phyloP scores from a whole-genome alignment of 2,888 invertebrate species.

The Drosophila algonquin region DNA sequence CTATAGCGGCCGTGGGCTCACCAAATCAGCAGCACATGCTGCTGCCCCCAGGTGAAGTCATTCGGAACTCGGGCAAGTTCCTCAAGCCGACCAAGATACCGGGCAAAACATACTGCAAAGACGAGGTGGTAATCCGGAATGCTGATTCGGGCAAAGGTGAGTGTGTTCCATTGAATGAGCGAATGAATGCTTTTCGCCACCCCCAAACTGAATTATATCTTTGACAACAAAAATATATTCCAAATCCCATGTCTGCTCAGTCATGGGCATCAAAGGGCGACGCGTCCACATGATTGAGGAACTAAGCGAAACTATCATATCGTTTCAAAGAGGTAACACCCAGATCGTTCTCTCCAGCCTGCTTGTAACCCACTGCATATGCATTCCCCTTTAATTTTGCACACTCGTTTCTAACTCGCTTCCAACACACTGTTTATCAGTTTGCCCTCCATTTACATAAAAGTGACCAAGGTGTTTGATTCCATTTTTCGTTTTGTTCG shows the following conservation, averaged over 20 bases:
- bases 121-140: constrained; percentile 97
- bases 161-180: constrained; percentile 1
- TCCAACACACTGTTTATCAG: no score
- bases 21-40: constrained; percentile 84
- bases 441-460: constrained; percentile 3
- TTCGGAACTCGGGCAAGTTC: constrained; percentile 95
- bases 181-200: no score
- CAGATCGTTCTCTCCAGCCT: constrained; percentile 7
- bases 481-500: neutral
- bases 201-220: constrained; percentile 7
- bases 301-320: constrained; percentile 98
- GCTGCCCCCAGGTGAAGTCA: constrained; percentile 92
- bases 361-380: constrained; percentile 2
- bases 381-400: constrained; percentile 1
- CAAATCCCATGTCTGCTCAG: constrained; percentile 84
- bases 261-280: constrained; percentile 99
- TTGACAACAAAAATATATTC: constrained; percentile 5
- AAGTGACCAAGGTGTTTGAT: constrained; percentile 1
- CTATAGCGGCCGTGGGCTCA: constrained; percentile 81
- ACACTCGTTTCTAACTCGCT: neutral
- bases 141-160: constrained; percentile 98
- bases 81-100: constrained; percentile 94
- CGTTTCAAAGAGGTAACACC: constrained; percentile 97
- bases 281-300: constrained; percentile 99
- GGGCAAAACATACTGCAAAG: constrained; percentile 96